Evolutionary conservation across 2,888 invertebrate species (phyloP).

Genomic region (Orthosia gothica): DNA sequence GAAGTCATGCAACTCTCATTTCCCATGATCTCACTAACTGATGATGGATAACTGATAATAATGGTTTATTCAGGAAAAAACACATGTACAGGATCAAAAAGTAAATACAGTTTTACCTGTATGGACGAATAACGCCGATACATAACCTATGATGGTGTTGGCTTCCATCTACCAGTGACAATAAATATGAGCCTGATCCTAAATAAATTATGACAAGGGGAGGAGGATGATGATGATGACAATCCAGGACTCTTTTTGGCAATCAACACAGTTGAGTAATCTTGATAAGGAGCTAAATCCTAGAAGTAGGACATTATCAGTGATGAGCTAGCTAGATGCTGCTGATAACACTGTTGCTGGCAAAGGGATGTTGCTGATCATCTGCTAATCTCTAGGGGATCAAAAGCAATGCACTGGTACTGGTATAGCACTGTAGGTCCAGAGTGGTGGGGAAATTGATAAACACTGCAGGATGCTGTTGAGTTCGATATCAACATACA

Average conservation of each 20-base stretch:
- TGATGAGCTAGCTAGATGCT: too few species aligned
- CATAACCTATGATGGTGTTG: too few species aligned
- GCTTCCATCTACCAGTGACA: too few species aligned
- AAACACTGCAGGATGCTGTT: slow-evolving; percentile 6
- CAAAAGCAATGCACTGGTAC: too few species aligned
- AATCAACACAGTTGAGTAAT: not conserved
- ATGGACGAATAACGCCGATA: too few species aligned
- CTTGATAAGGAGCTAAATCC: not conserved
- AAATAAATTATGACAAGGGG: not conserved
- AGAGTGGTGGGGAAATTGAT: not conserved
- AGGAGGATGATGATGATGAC: too few species aligned
- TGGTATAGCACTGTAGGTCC: not conserved
- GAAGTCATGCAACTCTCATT: not conserved
- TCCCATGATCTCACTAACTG: not conserved
- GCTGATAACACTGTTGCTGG: not conserved
- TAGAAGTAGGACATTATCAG: not conserved
- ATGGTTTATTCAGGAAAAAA: too few species aligned
- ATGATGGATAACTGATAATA: too few species aligned
- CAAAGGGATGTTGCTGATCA: not conserved
- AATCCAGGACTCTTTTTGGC: not conserved
- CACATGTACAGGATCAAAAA: too few species aligned
- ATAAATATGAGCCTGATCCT: not conserved
- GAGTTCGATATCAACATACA: not conserved
- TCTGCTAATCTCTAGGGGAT: not conserved
- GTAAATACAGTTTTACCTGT: too few species aligned